Conservation (phyloP, 2,888 invertebrate genomes). For the Ferrisia virgata region DNA sequence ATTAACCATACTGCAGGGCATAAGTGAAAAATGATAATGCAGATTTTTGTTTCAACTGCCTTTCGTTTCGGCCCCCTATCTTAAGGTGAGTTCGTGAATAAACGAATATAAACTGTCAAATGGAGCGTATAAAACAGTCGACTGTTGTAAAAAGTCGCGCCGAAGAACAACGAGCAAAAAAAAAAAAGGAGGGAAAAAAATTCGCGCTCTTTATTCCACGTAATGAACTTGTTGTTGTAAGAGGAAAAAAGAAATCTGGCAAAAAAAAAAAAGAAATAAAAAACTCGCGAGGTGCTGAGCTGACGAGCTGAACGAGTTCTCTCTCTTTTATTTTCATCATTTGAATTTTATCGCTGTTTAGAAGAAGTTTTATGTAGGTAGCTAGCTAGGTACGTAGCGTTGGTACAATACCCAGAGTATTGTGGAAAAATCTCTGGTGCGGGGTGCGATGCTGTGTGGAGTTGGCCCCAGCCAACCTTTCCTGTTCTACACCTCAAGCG, state of each 20-base stretch:
- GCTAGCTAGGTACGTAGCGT: no score
- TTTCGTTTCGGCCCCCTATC: no score
- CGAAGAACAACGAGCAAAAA: background rate
- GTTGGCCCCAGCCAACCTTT: no score
- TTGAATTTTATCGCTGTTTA: constrained; percentile 7
- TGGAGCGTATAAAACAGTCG: background rate
- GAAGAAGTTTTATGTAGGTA: background rate
- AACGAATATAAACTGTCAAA: constrained; percentile 7
- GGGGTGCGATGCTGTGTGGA: background rate
- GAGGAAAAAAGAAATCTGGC: no score
- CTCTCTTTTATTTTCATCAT: background rate
- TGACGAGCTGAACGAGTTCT: background rate
- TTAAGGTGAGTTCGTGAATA: background rate
- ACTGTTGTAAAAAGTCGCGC: background rate
- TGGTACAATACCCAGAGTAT: background rate
- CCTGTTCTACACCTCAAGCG: background rate
- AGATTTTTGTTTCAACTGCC: no score
- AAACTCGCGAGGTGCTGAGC: background rate
- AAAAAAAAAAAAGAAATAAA: background rate
- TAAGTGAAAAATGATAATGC: no score
- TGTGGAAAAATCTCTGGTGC: background rate
- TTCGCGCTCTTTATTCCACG: constrained; percentile 8
- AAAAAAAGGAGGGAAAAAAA: background rate
- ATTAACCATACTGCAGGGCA: no score
- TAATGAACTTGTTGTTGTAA: constrained; percentile 18